Conservation (phyloP, 2,113 vertebrate species). For the Hucho hucho region DNA sequence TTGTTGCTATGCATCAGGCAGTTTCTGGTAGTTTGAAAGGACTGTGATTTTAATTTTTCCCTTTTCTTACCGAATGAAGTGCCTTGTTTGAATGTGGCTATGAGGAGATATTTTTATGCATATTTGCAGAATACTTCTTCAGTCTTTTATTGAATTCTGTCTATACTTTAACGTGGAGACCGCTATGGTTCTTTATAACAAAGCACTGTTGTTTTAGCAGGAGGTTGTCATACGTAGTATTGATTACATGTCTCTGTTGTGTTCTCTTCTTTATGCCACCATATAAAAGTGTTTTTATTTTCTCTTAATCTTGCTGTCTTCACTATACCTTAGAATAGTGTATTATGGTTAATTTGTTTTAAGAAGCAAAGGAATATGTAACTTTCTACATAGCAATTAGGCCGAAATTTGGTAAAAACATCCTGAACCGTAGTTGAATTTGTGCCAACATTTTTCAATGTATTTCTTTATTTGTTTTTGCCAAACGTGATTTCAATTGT, state of each 20-base stretch:
- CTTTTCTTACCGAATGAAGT: constrained; percentile 90
- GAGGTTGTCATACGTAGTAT: constrained; percentile 46
- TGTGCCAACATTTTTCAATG: constrained; percentile 54
- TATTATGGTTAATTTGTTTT: constrained; percentile 42
- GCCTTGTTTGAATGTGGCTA: constrained; percentile 97
- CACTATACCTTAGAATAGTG: constrained; percentile 56
- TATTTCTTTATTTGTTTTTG: not conserved
- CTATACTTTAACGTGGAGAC: constrained; percentile 84
- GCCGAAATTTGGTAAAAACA: constrained; percentile 31
- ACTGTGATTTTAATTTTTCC: constrained; percentile 78
- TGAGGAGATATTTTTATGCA: constrained; percentile 85
- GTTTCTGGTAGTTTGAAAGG: constrained; percentile 83
- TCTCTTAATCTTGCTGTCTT: constrained; percentile 52
- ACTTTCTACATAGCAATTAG: constrained; percentile 13
- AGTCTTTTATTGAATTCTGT: constrained; percentile 83
- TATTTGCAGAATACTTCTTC: constrained; percentile 90
- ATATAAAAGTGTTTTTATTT: constrained; percentile 64
- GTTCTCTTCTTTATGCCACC: constrained; percentile 64
- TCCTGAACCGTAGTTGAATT: constrained; percentile 42
- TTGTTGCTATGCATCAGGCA: constrained; percentile 83
- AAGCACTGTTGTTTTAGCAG: constrained; percentile 74
- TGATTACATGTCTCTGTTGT: constrained; percentile 67
- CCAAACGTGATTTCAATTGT: not conserved
- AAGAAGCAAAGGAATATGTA: constrained; percentile 51
- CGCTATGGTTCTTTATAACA: constrained; percentile 74